phyloP scores from a whole-genome alignment of 2,797 vertebrate species.

The Chelidonichthys spinosus region DNA sequence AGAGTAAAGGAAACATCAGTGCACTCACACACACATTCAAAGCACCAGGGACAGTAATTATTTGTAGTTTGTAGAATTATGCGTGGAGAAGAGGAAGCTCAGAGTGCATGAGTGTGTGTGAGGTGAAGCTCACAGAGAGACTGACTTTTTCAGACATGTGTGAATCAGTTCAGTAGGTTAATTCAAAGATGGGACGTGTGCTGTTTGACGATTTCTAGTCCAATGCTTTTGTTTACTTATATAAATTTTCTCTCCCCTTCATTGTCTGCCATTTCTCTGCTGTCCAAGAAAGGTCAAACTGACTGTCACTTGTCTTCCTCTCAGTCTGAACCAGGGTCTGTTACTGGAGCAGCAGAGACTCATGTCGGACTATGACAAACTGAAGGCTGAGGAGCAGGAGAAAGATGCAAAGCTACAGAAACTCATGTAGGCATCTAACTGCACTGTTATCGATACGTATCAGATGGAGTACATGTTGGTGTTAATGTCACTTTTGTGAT shows the following conservation, averaged over 20 bases:
- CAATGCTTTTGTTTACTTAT: too few species aligned
- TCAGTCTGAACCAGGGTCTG: slow-evolving; percentile 91
- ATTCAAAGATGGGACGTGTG: too few species aligned
- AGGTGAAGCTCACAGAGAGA: neutral
- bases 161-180: neutral
- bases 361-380: slow-evolving; percentile 88
- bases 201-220: too few species aligned
- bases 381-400: slow-evolving; percentile 90
- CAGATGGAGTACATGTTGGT: neutral
- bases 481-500: neutral
- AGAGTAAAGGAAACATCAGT: slow-evolving; percentile 81
- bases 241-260: too few species aligned
- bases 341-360: slow-evolving; percentile 90
- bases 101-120: neutral
- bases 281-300: neutral
- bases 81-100: neutral
- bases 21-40: neutral
- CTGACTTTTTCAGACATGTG: neutral
- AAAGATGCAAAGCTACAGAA: slow-evolving; percentile 89
- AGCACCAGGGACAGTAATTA: neutral
- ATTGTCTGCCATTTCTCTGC: neutral
- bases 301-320: neutral
- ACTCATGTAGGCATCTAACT: slow-evolving; percentile 81
- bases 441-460: neutral
- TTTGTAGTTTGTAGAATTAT: neutral